phyloP scores from a whole-genome alignment of 2,113 vertebrate species.

The Rhineura floridana region DNA sequence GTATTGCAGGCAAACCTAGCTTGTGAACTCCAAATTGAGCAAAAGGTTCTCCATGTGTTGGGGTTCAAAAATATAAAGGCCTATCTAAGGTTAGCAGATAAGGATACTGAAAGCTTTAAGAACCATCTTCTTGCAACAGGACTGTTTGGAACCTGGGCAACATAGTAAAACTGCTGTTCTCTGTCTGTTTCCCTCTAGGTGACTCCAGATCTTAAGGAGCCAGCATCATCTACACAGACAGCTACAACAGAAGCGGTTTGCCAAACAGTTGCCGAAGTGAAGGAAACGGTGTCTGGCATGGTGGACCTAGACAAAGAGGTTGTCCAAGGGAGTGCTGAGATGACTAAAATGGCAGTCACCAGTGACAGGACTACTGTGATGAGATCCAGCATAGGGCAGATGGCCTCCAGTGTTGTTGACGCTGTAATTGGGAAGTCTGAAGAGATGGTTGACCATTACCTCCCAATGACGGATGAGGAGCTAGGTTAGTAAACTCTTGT shows the following conservation, averaged over 20 bases:
- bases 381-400: constrained; percentile 81
- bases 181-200: constrained; percentile 74
- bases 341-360: constrained; percentile 78
- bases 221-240: constrained; percentile 50
- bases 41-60: no score
- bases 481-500: constrained; percentile 69
- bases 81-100: no score
- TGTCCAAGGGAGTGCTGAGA: constrained; percentile 77
- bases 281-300: constrained; percentile 70
- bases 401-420: constrained; percentile 83
- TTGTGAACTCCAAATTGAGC: no score
- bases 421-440: constrained; percentile 80
- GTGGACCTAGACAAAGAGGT: constrained; percentile 66
- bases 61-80: no score
- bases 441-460: constrained; percentile 82
- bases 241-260: constrained; percentile 48
- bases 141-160: no score
- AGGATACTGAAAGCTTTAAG: no score
- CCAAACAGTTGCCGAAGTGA: constrained; percentile 73
- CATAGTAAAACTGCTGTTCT: neutral
- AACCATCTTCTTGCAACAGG: no score
- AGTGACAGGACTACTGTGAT: constrained; percentile 74
- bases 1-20: no score
- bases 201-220: constrained; percentile 79
- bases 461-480: constrained; percentile 82